Evolutionary conservation across 2,797 vertebrate genomes (phyloP), one percentile per base, ranked within the genome.

Genomic region (Chromobotia macracanthus): DNA sequence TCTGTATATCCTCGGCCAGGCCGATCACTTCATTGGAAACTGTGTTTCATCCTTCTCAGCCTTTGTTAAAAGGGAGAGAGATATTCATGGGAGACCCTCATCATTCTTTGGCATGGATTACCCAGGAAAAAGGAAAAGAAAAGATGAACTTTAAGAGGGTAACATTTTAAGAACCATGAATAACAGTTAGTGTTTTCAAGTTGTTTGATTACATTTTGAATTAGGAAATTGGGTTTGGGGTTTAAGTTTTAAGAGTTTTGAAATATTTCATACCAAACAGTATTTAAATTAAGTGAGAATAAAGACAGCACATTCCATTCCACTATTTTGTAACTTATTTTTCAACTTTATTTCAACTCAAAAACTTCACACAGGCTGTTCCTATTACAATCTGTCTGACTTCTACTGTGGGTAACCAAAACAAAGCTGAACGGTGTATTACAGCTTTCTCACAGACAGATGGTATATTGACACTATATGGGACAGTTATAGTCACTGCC

Each of bases 41-140:
- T 99, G 97, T 0, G 97, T 97, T 61, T 99, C 97, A 0, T 99
- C 97, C 0, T 99, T 99, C 70, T 95, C 96, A 0, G 97, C 97
- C 19, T 99, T 99, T 3, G 97, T 99, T 71, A 99, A 99, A 86
- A 89, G 97, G 44, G 94, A 98, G 10, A 92, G 97, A 0, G 96
- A 98, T 0, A 63, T 97, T 35, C 91, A 66, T 0, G 90, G 93
- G 11, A 93, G 79, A 19, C 85, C 91, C 0, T 96, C 97, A 0
- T 98, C 97, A 0, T 99, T 98, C 84, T 99, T 99, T 3, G 97
- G 97, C 84, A 95, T 98, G 95, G 97, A 99, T 89, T 81, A 87
- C 1, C 93, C 91, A 0, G 92, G 91, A 0, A 90, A 87, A 70
- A 68, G 75, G 0, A 86, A 87, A 41, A 53, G 18, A 35, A 92